Evolutionary conservation across 2,797 vertebrate genomes (phyloP), one percentile per base, ranked within the genome.

Genomic region (Cygnus olor): DNA sequence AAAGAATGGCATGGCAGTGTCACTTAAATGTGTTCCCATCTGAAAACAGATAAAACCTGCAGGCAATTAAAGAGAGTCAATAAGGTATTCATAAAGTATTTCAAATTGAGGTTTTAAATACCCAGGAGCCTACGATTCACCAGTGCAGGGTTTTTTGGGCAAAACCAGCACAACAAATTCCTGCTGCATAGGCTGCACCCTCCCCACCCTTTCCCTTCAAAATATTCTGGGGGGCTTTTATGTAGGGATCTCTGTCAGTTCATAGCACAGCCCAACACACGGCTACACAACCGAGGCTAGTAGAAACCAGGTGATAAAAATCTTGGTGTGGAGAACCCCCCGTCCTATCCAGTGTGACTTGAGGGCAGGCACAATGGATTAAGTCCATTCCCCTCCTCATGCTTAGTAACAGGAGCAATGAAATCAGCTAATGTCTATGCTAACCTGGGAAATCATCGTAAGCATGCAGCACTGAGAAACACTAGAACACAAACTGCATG

Each of bases 51-150:
- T 28, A 44, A 64, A 85, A 68, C 24, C 21, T 66, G 25, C 22
- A 56, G 18, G 15, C 45, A 80, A 71, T 28, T 68, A 58, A 61
- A 57, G 25, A 82, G 11, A 51, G 30, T 28, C 63, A 79, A 20
- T 47, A 42, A 53, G 4, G 16, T 86, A 78, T 1, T 1, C 66
- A 56, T 11, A 44, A 73, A 66, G 12, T 27, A 83, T 57, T 93
- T 93, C 22, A 58, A 66, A 72, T 51, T 17, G 45, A 40, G 58
- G 73, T 9, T 80, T 80, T 53, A 5, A 71, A 16, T 6, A 44
- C 19, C 22, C 4, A 0, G 6, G 28, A 57, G 21, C n/a, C 36
- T 24, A 25, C 0, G 0, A 44, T 18, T 64, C 51, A 80, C 20
- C 36, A 66, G 56, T 0, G 1, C 53, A 19, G 40, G 27, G 53